Evolutionary conservation across 1,140 invertebrate species (phyloP), one percentile per base, ranked within the genome.

Genomic region (Calycopis cecrops): DNA sequence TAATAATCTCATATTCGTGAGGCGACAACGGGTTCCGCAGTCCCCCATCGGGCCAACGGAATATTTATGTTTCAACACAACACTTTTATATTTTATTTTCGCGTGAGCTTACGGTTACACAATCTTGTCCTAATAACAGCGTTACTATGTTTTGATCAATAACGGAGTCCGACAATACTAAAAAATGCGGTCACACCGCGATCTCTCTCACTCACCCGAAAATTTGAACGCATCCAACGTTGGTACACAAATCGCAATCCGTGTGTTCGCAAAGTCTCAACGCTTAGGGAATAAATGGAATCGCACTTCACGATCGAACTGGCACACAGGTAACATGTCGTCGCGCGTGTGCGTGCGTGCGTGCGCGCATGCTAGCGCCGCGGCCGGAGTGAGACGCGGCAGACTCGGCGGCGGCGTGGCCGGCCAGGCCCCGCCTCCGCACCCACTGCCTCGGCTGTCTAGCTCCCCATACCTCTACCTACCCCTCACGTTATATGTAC

Each of bases 181-280:
- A 82, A 85, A 85, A 86, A 86, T 86, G 82, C 82, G 82, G 82
- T 86, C 82, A 86, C 79, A 86, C 82, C 79, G 67, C 73, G 65
- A 68, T 69, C 78, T 86, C 77, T 84, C 82, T 79, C 80, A 86
- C 83, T 86, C 80, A 84, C 83, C 83, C 80, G 73, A 84, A 86
- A 28, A 84, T 86, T 76, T 81, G 75, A 84, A 79, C 80, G 80
- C 83, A 84, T 86, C 83, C 80, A 84, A 81, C 79, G 83, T 72
- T 70, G 76, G 71, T 70, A 74, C 67, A 73, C 76, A 80, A 79
- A 79, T 71, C 73, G 76, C 75, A 80, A 79, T 79, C 70, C 70
- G 73, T 71, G 72, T 71, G 69, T 71, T 74, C 69, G 64, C 70
- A 59, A 70, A 65, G 63, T 57, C 59, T 83, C 81, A 85, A 65